Percentiles rank a stretch among this genome's conserved stretches.
These are phyloP conservation scores for Mobula hypostoma DNA, from an alignment of 2,113 vertebrate genomes.

Conservation along the genomic window DNA sequence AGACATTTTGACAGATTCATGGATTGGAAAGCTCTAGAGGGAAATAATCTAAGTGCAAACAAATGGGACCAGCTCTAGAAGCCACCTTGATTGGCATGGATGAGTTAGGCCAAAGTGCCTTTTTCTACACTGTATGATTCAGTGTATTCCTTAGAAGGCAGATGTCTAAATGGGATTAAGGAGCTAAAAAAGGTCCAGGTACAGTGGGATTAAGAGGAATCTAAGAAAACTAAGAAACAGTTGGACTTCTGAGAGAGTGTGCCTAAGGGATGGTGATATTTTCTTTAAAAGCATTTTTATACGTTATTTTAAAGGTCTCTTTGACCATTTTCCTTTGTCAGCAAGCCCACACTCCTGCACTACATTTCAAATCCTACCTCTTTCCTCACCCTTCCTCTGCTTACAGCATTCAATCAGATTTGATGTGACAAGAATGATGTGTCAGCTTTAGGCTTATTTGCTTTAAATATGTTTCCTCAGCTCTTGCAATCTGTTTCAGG, in stretches of 20 bases:
- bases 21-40: too few species aligned
- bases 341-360: too few species aligned
- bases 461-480: constrained; percentile 2
- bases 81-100: too few species aligned
- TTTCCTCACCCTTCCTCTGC: neutral
- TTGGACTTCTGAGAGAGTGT: neutral
- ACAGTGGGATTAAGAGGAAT: neutral
- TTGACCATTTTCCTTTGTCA: neutral
- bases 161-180: too few species aligned
- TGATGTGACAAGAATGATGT: constrained; percentile 17
- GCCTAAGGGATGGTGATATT: neutral
- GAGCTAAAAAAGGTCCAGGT: too few species aligned
- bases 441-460: neutral
- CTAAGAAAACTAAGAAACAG: neutral
- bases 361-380: neutral
- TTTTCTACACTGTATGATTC: too few species aligned
- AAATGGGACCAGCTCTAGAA: too few species aligned
- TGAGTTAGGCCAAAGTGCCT: too few species aligned
- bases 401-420: neutral
- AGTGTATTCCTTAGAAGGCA: too few species aligned
- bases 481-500: neutral
- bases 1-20: too few species aligned
- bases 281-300: neutral
- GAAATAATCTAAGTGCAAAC: too few species aligned
- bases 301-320: neutral